phyloP scores from a whole-genome alignment of 1,140 invertebrate species.

The Phenacoccus solenopsis region DNA sequence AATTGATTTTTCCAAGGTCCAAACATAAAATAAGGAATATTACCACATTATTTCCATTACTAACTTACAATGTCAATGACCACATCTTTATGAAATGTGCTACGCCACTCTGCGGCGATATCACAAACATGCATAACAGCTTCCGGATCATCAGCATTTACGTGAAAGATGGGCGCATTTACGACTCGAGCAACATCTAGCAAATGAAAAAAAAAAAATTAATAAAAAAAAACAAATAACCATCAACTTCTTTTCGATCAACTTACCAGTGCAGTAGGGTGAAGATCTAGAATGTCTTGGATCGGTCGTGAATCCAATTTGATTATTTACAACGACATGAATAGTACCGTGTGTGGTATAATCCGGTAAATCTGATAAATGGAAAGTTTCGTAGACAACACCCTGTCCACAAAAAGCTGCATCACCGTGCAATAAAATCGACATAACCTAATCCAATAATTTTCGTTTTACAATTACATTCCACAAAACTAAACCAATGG shows the following conservation, averaged over 20 bases:
- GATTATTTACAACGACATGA: slow-evolving; percentile 96
- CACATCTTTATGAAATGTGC: slow-evolving; percentile 93
- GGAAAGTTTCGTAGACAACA: slow-evolving; percentile 98
- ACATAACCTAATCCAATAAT: slow-evolving; percentile 57
- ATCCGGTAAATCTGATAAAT: slow-evolving; percentile 91
- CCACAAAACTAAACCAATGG: not conserved
- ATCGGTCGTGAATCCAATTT: slow-evolving; percentile 99
- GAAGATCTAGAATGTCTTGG: slow-evolving; percentile 91
- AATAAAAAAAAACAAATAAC: too few species aligned
- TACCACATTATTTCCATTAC: too few species aligned
- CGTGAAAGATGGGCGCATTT: slow-evolving; percentile 98
- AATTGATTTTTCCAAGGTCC: too few species aligned
- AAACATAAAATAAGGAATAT: too few species aligned
- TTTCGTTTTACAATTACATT: too few species aligned
- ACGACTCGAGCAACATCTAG: slow-evolving; percentile 96
- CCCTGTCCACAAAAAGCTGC: slow-evolving; percentile 98
- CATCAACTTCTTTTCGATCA: too few species aligned
- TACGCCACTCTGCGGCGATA: slow-evolving; percentile 94
- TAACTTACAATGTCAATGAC: slow-evolving; percentile 86
- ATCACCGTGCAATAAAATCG: slow-evolving; percentile 92
- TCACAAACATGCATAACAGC: slow-evolving; percentile 97
- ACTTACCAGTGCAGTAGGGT: slow-evolving; percentile 83
- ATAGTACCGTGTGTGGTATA: slow-evolving; percentile 98
- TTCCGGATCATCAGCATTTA: slow-evolving; percentile 97
- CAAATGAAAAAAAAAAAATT: slow-evolving; percentile 19